Evolutionary conservation across 2,113 vertebrate species (phyloP).

Genomic region (Paedocypris sp.): DNA sequence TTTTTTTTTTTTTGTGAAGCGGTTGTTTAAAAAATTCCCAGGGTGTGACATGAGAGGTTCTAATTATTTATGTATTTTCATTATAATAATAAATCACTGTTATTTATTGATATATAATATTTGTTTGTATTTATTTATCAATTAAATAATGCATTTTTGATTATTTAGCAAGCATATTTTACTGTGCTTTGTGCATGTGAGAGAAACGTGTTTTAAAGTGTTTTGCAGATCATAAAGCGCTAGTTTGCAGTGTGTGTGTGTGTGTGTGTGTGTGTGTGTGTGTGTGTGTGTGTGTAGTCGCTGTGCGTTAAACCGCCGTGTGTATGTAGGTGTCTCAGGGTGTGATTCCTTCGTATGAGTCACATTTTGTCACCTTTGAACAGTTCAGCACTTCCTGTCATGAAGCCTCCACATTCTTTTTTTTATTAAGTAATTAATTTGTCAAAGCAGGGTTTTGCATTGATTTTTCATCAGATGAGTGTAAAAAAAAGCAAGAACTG

Average conservation of each 20-base stretch:
- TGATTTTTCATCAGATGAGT: too few species aligned
- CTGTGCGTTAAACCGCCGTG: neutral
- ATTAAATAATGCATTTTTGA: too few species aligned
- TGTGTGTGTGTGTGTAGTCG: neutral
- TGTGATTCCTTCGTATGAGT: too few species aligned
- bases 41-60: neutral
- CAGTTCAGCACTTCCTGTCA: constrained; percentile 2
- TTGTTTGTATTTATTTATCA: neutral
- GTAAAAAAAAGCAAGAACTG: too few species aligned
- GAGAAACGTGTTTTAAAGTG: neutral
- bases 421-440: too few species aligned
- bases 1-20: neutral
- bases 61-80: too few species aligned
- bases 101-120: too few species aligned
- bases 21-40: constrained; percentile 2
- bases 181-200: neutral
- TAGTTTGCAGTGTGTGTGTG: neutral
- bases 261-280: neutral
- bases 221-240: constrained; percentile 14
- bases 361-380: neutral
- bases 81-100: too few species aligned
- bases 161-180: neutral
- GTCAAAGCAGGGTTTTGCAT: too few species aligned
- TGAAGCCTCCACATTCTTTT: neutral
- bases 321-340: neutral